phyloP scores from a whole-genome alignment of 2,113 vertebrate genomes.

The Gobius niger region DNA sequence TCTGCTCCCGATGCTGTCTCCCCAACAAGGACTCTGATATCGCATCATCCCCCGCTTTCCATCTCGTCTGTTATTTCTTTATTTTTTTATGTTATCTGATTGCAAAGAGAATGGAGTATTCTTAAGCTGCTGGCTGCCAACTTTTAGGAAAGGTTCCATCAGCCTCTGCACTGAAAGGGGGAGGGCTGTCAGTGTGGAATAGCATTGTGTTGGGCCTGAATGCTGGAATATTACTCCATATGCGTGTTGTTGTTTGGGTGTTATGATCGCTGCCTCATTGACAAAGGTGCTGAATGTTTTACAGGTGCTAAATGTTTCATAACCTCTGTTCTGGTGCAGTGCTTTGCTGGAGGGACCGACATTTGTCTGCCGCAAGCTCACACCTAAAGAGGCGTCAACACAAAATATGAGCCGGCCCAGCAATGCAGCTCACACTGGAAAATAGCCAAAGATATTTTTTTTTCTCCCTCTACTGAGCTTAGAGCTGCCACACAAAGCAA shows the following conservation, averaged over 20 bases:
- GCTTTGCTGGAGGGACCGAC: constrained; percentile 12
- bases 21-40: constrained; percentile 29
- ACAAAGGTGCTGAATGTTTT: constrained; percentile 36
- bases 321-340: constrained; percentile 11
- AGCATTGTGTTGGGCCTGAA: constrained; percentile 21
- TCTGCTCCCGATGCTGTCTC: constrained; percentile 36
- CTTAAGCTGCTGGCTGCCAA: constrained; percentile 49
- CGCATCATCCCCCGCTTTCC: constrained; percentile 35
- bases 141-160: constrained; percentile 63
- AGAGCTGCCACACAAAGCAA: constrained; percentile 3
- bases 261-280: constrained; percentile 24
- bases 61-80: constrained; percentile 24
- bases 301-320: constrained; percentile 54
- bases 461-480: constrained; percentile 8
- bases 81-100: constrained; percentile 34
- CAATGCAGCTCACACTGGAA: constrained; percentile 17
- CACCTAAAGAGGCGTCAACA: constrained; percentile 23
- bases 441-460: constrained; percentile 19
- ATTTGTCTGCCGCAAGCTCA: constrained; percentile 21
- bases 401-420: constrained; percentile 18
- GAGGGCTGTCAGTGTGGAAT: constrained; percentile 7
- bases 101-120: constrained; percentile 30
- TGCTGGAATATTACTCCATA: background rate
- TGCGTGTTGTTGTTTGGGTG: constrained; percentile 4
- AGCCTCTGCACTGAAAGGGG: constrained; percentile 25